Evolutionary conservation across 2,888 invertebrate genomes (phyloP).

Genomic region (Cerastoderma edule): DNA sequence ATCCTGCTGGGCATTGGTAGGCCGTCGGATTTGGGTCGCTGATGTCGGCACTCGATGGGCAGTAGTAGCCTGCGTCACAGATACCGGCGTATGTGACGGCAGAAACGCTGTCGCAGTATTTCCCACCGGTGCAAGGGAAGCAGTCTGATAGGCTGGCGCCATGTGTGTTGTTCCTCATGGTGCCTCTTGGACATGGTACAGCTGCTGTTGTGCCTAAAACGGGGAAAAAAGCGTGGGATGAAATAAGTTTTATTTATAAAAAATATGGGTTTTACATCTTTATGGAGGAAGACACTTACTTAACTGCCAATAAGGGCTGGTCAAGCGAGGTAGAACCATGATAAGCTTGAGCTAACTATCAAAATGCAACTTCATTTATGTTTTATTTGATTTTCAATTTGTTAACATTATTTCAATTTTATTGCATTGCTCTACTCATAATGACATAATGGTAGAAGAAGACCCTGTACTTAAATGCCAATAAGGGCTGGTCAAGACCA

Average conservation of each 20-base stretch:
- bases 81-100: slow-evolving; percentile 66
- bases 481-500: too few relatives aligned
- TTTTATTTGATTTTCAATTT: too few relatives aligned
- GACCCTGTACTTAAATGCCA: too few relatives aligned
- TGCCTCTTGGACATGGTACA: slow-evolving; percentile 72
- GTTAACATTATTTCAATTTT: too few relatives aligned
- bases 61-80: slow-evolving; percentile 75
- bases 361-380: too few relatives aligned
- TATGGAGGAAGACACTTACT: neutral
- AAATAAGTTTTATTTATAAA: too few relatives aligned
- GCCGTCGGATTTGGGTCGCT: slow-evolving; percentile 62
- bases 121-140: slow-evolving; percentile 73
- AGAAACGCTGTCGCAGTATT: slow-evolving; percentile 70
- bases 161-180: slow-evolving; percentile 71
- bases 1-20: slow-evolving; percentile 74
- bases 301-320: neutral
- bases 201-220: slow-evolving; percentile 69
- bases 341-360: too few relatives aligned
- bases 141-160: slow-evolving; percentile 70
- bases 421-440: too few relatives aligned
- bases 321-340: neutral
- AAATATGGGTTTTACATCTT: neutral
- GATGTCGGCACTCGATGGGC: slow-evolving; percentile 71
- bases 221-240: neutral
- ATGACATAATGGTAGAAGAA: too few relatives aligned